Conservation (phyloP, 2,797 vertebrate species). For the Nothura maculosa region DNA sequence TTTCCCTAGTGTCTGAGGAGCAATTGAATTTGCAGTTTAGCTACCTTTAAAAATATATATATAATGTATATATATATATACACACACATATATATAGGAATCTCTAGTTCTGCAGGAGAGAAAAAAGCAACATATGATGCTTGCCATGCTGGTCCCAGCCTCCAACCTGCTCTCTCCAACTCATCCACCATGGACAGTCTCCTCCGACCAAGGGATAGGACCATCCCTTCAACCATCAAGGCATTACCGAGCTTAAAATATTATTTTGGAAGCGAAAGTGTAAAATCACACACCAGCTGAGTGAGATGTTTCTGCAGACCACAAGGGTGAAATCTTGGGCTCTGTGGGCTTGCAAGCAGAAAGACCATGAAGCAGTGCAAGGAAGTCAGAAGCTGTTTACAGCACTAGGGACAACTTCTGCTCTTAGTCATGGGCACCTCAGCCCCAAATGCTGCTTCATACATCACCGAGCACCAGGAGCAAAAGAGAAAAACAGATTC, state of each 20-base stretch:
- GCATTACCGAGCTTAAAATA: not conserved
- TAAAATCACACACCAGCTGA: not conserved
- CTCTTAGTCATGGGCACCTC: rapidly evolving
- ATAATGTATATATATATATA: too few species aligned
- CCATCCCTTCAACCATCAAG: not conserved
- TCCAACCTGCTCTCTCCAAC: not conserved
- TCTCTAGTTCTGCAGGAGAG: not conserved
- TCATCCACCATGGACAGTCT: not conserved
- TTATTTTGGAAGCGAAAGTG: not conserved
- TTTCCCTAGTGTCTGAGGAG: rapidly evolving
- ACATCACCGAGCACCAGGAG: not conserved
- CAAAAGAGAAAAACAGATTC: not conserved
- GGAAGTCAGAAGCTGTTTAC: not conserved
- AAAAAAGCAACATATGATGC: not conserved
- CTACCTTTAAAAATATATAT: not conserved
- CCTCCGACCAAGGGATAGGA: not conserved
- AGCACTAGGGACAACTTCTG: not conserved
- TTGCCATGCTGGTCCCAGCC: not conserved
- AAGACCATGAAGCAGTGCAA: rapidly evolving
- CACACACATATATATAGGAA: too few species aligned
- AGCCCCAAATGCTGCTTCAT: not conserved
- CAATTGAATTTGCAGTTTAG: not conserved
- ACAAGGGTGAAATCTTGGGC: not conserved
- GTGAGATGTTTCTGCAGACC: not conserved
- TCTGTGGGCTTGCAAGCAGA: rapidly evolving